Conservation (phyloP, 1,140 invertebrate genomes). For the Ips typographus region DNA sequence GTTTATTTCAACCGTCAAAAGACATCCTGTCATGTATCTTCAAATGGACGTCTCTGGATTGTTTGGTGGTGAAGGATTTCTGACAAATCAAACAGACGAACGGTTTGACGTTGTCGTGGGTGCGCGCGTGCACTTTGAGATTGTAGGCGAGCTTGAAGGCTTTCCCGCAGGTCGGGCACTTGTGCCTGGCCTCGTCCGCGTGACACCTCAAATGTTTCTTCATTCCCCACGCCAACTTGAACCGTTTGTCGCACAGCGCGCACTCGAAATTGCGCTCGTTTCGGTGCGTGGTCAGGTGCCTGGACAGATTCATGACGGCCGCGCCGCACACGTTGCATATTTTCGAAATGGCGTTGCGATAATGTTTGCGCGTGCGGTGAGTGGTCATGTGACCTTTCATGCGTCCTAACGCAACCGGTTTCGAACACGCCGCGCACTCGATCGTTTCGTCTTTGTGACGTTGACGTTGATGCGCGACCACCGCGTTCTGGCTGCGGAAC, state of each 20-base stretch:
- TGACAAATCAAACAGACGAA: constrained; percentile 69
- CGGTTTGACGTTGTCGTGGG: constrained; percentile 70
- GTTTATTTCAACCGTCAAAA: constrained; percentile 11
- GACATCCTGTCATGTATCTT: constrained; percentile 20
- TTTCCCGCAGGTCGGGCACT: constrained; percentile 39
- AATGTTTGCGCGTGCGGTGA: constrained; percentile 11
- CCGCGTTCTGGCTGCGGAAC: constrained; percentile 10
- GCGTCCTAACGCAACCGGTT: constrained; percentile 3
- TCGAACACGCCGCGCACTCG: constrained; percentile 3
- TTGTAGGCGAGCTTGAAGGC: constrained; percentile 34
- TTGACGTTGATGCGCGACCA: constrained; percentile 12
- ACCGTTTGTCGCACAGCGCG: constrained; percentile 28
- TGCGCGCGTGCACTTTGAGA: constrained; percentile 59
- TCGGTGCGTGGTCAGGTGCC: constrained; percentile 25
- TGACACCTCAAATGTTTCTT: constrained; percentile 37
- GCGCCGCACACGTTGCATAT: constrained; percentile 33
- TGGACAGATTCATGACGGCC: constrained; percentile 19
- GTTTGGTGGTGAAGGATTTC: constrained; percentile 53
- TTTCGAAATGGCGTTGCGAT: constrained; percentile 13
- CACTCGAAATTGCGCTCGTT: constrained; percentile 29
- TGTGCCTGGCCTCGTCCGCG: constrained; percentile 32
- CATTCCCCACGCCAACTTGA: constrained; percentile 30
- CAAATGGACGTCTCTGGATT: constrained; percentile 36
- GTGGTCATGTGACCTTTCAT: constrained; percentile 15
- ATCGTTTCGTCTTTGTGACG: constrained; percentile 11